Evolutionary conservation across 2,113 vertebrate genomes (phyloP).

Genomic region (Bettongia penicillata): DNA sequence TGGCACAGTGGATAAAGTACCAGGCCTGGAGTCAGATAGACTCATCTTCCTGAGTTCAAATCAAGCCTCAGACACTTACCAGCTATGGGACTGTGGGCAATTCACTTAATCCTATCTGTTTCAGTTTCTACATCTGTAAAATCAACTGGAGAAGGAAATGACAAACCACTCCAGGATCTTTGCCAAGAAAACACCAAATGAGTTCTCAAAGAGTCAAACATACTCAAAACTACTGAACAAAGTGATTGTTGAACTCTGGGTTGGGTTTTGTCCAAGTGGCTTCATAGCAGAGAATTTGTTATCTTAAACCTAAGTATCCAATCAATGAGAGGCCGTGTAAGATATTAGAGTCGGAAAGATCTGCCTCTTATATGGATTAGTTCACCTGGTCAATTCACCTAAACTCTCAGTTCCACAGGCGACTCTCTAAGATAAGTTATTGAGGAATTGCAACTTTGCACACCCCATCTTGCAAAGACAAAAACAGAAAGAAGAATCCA

Average conservation of each 20-base stretch:
- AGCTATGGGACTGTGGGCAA: not conserved
- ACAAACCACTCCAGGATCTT: not conserved
- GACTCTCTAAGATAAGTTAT: not conserved
- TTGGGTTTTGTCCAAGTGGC: not conserved
- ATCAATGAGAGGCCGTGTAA: not conserved
- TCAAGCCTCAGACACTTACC: not conserved
- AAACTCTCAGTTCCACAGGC: not conserved
- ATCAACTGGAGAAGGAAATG: not conserved
- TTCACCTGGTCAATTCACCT: not conserved
- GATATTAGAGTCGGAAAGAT: not conserved
- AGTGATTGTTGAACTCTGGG: not conserved
- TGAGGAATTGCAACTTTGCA: not conserved
- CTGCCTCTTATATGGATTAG: not conserved
- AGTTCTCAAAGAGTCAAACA: not conserved
- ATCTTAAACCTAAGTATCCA: not conserved
- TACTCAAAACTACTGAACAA: not conserved
- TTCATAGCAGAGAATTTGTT: conserved; percentile 27
- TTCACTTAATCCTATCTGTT: not conserved
- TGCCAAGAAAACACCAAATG: not conserved
- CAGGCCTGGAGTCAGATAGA: too few relatives aligned
- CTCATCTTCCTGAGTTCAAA: too few relatives aligned
- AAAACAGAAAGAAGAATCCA: not conserved
- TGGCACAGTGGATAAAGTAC: too few relatives aligned
- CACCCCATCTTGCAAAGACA: not conserved
- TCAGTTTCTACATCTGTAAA: not conserved